These are phyloP conservation scores for Cephus rjabovi DNA, from an alignment of 2,888 invertebrate species.

Conservation along the genomic window DNA sequence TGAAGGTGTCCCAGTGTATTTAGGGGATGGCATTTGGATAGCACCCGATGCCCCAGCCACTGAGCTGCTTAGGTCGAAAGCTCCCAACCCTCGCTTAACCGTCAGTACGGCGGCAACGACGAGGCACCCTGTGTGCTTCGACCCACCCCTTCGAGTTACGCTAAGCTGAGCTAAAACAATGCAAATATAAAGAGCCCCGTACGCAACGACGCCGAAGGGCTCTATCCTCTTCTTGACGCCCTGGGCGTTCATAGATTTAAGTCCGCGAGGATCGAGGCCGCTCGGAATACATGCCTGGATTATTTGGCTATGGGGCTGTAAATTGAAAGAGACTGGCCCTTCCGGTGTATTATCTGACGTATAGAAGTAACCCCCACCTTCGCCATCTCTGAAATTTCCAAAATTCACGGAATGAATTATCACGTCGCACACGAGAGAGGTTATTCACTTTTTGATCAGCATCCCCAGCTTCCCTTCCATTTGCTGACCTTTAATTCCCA, in stretches of 20 bases:
- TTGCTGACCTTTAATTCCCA: neutral
- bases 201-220: constrained; percentile 12
- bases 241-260: neutral
- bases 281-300: neutral
- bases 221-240: constrained; percentile 11
- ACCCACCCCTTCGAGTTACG: constrained; percentile 16
- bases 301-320: neutral
- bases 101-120: neutral
- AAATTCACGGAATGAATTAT: neutral
- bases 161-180: constrained; percentile 23
- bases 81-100: neutral
- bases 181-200: constrained; percentile 23
- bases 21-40: neutral
- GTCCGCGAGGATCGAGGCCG: neutral
- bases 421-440: neutral
- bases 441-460: neutral
- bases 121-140: constrained; percentile 4
- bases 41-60: neutral
- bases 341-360: neutral
- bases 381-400: neutral
- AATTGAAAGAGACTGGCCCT: neutral
- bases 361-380: neutral
- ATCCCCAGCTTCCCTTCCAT: neutral
- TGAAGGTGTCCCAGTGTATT: neutral
- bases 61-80: neutral